phyloP scores from a whole-genome alignment of 2,888 invertebrate genomes.

The Clostera curtula region DNA sequence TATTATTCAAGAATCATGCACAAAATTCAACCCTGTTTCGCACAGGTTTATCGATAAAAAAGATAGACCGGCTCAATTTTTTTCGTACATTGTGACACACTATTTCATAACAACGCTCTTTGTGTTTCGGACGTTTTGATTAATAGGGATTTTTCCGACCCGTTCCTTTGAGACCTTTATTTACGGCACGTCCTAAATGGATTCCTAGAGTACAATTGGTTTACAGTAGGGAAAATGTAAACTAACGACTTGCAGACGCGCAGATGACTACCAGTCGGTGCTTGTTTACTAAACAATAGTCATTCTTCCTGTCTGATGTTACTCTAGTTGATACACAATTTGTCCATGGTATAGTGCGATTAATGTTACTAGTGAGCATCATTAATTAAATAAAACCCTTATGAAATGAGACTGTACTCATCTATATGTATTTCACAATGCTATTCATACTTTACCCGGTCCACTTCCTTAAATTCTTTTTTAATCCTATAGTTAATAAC shows the following conservation, averaged over 20 bases:
- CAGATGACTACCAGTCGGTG: slow-evolving; percentile 46
- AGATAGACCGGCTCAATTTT: slow-evolving; percentile 10
- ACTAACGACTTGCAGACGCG: slow-evolving; percentile 35
- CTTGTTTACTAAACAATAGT: slow-evolving; percentile 54
- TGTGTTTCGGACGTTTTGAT: slow-evolving; percentile 4
- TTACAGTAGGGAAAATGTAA: slow-evolving; percentile 28
- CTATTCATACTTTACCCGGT: no score
- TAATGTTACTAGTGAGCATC: no score
- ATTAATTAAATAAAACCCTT: no score
- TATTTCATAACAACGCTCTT: slow-evolving; percentile 1
- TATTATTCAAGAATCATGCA: slow-evolving; percentile 30
- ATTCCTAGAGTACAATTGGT: slow-evolving; percentile 13
- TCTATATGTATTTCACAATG: no score
- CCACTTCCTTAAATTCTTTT: no score
- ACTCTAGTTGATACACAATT: no score
- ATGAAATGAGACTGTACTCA: no score
- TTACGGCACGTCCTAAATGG: slow-evolving; percentile 3
- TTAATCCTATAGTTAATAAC: no score
- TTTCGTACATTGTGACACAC: slow-evolving; percentile 2
- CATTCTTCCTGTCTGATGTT: slow-evolving; percentile 29
- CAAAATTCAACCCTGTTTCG: slow-evolving; percentile 21
- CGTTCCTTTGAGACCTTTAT: neutral
- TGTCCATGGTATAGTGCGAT: no score
- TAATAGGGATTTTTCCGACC: slow-evolving; percentile 2
- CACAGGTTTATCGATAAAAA: slow-evolving; percentile 21